A percentile compares a stretch with the other conserved stretches of the same genome.
phyloP scores from a whole-genome alignment of 2,888 invertebrate species.

The Pristionchus entomophagus region DNA sequence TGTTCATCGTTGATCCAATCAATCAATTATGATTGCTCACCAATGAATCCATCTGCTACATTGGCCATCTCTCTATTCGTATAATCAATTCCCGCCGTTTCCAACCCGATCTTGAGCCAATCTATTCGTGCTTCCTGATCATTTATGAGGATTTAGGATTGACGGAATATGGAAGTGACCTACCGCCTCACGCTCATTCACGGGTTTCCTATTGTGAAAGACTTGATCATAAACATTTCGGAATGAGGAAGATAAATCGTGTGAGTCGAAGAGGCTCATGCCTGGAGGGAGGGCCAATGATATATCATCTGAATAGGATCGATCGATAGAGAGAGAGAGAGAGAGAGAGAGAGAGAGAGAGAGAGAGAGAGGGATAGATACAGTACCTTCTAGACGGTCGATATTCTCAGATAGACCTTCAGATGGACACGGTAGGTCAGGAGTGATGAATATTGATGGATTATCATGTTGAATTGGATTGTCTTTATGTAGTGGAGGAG shows the following conservation, averaged over 20 bases:
- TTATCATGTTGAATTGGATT: not conserved
- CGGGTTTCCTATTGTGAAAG: constrained; percentile 54
- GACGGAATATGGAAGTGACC: not conserved
- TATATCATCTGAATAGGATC: constrained; percentile 36
- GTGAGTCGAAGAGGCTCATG: constrained; percentile 58
- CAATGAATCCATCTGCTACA: constrained; percentile 56
- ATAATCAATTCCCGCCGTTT: constrained; percentile 63
- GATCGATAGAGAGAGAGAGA: too few relatives aligned
- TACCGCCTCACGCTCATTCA: constrained; percentile 51
- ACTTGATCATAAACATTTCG: constrained; percentile 63
- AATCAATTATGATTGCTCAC: constrained; percentile 36
- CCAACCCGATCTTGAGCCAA: constrained; percentile 63
- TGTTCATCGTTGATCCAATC: not conserved
- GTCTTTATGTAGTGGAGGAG: not conserved
- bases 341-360: not conserved
- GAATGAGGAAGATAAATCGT: constrained; percentile 62
- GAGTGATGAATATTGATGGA: constrained; percentile 4
- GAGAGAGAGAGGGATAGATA: not conserved
- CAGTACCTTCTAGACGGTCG: constrained; percentile 15
- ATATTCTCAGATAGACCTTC: not conserved
- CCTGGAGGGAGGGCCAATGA: constrained; percentile 33
- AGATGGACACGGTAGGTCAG: constrained; percentile 5
- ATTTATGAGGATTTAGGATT: not conserved
- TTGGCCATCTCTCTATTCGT: constrained; percentile 56
- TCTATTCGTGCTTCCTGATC: constrained; percentile 61